A percentile compares a stretch with the other conserved stretches of the same genome.
Conservation (phyloP, 2,888 invertebrate species). For the Lasiommata megera region DNA sequence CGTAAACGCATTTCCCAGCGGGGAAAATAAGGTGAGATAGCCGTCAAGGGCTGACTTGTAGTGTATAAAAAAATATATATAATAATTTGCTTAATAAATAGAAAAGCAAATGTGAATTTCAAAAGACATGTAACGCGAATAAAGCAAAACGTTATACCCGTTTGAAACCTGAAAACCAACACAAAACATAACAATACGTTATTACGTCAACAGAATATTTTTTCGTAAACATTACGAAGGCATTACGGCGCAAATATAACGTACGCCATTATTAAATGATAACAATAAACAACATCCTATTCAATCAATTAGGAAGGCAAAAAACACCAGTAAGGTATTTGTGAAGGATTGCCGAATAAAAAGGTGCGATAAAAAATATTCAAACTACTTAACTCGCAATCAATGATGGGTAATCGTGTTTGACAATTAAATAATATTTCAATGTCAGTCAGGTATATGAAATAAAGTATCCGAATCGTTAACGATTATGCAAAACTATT, state of each 20-base stretch:
- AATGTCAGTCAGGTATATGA: neutral
- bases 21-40: too few species aligned
- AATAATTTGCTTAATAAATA: too few species aligned
- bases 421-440: constrained; percentile 19
- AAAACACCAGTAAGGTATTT: constrained; percentile 13
- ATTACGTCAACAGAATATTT: constrained; percentile 9
- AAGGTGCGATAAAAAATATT: constrained; percentile 17
- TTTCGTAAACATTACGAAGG: neutral
- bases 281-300: constrained; percentile 23
- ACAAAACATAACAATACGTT: neutral
- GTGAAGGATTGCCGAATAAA: neutral
- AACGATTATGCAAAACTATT: neutral
- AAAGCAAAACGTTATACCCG: too few species aligned
- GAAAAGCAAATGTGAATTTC: too few species aligned
- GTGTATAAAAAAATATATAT: too few species aligned
- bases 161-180: neutral
- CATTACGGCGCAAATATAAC: constrained; percentile 6
- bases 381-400: constrained; percentile 9
- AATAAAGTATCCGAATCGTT: neutral
- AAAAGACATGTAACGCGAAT: too few species aligned
- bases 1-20: too few species aligned
- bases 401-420: constrained; percentile 19
- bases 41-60: too few species aligned
- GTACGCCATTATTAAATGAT: constrained; percentile 10
- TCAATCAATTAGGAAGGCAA: constrained; percentile 18